A percentile compares a stretch with the other conserved stretches of the same genome.
Conservation (phyloP, 2,888 invertebrate genomes). For the Cabera pusaria region DNA sequence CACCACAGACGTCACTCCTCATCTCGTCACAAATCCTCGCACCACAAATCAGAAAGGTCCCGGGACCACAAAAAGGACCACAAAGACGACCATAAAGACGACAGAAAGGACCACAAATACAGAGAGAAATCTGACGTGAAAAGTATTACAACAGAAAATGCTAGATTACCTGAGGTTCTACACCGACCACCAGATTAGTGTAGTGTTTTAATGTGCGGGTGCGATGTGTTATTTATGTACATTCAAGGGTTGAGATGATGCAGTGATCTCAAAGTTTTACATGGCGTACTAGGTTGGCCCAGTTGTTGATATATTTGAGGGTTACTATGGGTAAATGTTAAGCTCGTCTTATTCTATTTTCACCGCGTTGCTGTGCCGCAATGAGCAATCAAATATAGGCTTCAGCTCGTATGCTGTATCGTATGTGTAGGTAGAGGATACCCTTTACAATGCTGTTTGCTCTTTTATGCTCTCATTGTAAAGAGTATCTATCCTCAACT, state of each 20-base stretch:
- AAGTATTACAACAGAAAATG: constrained; percentile 33
- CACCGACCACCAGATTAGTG: constrained; percentile 68
- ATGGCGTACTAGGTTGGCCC: too few species aligned
- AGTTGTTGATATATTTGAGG: too few species aligned
- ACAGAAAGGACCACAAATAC: constrained; percentile 53
- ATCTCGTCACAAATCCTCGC: constrained; percentile 61
- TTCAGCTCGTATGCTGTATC: too few species aligned
- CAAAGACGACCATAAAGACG: constrained; percentile 53
- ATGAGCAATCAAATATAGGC: too few species aligned
- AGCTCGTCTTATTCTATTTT: too few species aligned
- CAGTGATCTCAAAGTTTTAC: constrained; percentile 18
- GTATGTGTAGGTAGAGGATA: too few species aligned
- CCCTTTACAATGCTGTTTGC: too few species aligned
- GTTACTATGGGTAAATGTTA: too few species aligned
- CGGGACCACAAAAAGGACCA: constrained; percentile 60
- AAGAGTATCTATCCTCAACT: too few species aligned
- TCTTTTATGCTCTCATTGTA: too few species aligned
- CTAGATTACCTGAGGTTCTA: constrained; percentile 43
- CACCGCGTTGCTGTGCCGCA: too few species aligned
- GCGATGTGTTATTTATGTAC: constrained; percentile 20
- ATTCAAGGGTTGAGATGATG: constrained; percentile 18
- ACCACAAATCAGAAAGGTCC: constrained; percentile 40
- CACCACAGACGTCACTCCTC: constrained; percentile 65
- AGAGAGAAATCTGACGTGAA: constrained; percentile 34
- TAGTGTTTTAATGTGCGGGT: constrained; percentile 14